Conservation (phyloP, 2,797 vertebrate species). For the Spinibarbus caldwelli region DNA sequence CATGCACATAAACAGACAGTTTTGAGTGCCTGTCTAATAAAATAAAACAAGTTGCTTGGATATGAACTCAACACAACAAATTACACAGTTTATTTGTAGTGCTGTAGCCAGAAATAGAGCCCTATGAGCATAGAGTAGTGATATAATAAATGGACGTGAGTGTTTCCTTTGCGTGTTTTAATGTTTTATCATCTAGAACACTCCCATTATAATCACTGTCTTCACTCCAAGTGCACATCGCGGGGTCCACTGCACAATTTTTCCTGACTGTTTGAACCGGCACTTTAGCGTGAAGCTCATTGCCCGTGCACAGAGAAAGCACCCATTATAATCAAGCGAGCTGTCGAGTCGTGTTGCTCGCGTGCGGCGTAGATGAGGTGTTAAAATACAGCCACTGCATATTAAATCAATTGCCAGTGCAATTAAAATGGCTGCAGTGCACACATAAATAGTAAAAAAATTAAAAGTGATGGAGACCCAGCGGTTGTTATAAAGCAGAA, state of each 20-base stretch:
- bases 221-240: background rate
- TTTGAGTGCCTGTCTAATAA: background rate
- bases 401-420: slow-evolving; percentile 19
- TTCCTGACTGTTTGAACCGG: background rate
- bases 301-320: slow-evolving; percentile 6
- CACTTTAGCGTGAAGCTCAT: slow-evolving; percentile 6
- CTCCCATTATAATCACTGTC: slow-evolving; percentile 28
- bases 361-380: background rate
- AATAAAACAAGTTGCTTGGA: background rate
- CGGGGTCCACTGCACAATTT: slow-evolving; percentile 15
- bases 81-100: background rate
- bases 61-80: background rate
- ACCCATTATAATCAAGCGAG: slow-evolving; percentile 26
- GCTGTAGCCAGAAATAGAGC: slow-evolving; percentile 5
- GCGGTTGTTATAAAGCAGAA: background rate
- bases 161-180: slow-evolving; percentile 1
- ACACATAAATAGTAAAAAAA: background rate
- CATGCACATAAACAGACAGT: background rate
- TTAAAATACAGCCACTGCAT: slow-evolving; percentile 28
- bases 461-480: background rate
- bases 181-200: slow-evolving; percentile 18
- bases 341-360: slow-evolving; percentile 20
- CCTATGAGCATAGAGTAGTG: background rate
- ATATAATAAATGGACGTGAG: background rate
- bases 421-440: slow-evolving; percentile 15